These are phyloP conservation scores for Apodemia duryi DNA, from an alignment of 2,888 invertebrate species.

Conservation along the genomic window DNA sequence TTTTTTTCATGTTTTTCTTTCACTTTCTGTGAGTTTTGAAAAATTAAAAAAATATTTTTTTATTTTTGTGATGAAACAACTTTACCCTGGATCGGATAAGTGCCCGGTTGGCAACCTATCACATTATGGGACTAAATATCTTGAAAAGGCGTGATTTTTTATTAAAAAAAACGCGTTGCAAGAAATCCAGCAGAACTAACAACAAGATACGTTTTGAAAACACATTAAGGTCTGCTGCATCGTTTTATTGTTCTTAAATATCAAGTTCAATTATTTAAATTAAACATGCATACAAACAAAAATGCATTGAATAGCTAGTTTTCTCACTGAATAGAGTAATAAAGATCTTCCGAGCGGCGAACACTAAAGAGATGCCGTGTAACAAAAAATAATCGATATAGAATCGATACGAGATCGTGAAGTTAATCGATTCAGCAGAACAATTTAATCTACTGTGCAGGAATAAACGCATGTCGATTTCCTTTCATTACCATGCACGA, in stretches of 20 bases:
- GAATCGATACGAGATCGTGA: conserved; percentile 57
- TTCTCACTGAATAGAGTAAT: conserved; percentile 37
- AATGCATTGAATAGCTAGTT: conserved; percentile 19
- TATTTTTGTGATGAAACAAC: no score
- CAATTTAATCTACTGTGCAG: conserved; percentile 64
- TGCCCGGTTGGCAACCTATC: no score
- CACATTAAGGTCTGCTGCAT: background rate
- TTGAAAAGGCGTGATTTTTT: no score
- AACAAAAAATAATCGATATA: conserved; percentile 62
- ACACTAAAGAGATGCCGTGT: conserved; percentile 46
- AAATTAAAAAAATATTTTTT: no score
- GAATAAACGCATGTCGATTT: conserved; percentile 54
- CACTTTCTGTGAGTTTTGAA: no score
- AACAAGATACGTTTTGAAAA: background rate
- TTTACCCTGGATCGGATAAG: no score
- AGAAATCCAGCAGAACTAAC: background rate
- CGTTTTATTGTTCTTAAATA: background rate
- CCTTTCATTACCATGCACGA: conserved; percentile 39
- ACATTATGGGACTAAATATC: no score
- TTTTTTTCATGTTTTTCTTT: no score
- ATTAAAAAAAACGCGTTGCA: no score
- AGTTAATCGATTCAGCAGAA: conserved; percentile 72
- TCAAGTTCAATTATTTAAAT: conserved; percentile 15
- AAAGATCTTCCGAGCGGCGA: conserved; percentile 57
- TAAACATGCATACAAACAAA: conserved; percentile 10